Conservation (phyloP, 2,797 vertebrate species). For the Tenualosa thibaudeaui region DNA sequence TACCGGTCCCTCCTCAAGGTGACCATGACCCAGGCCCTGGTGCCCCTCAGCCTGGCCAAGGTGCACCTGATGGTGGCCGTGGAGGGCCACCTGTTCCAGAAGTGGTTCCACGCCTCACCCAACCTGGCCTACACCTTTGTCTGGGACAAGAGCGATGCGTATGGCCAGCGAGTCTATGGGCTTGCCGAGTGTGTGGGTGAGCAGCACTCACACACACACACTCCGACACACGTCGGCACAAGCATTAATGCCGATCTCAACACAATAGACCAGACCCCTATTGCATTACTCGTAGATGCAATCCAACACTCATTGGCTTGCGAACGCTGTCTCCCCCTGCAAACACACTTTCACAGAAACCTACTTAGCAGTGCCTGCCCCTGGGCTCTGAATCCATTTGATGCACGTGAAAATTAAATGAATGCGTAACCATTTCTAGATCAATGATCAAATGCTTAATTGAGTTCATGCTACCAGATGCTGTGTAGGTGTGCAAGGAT, state of each 20-base stretch:
- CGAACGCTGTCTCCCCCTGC: neutral
- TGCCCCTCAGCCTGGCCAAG: slow-evolving; percentile 85
- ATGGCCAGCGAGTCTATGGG: slow-evolving; percentile 84
- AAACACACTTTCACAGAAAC: neutral
- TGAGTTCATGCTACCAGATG: slow-evolving; percentile 43
- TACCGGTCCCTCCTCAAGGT: slow-evolving; percentile 87
- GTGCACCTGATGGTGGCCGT: slow-evolving; percentile 89
- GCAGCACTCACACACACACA: slow-evolving; percentile 38
- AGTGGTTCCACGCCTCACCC: slow-evolving; percentile 86
- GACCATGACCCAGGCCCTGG: slow-evolving; percentile 83
- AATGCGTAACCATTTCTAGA: slow-evolving; percentile 10
- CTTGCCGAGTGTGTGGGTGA: slow-evolving; percentile 85
- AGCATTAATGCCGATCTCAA: neutral
- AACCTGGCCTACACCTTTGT: slow-evolving; percentile 87
- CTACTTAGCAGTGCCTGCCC: slow-evolving; percentile 16
- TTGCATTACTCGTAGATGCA: neutral
- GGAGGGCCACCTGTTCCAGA: slow-evolving; percentile 88
- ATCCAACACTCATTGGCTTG: neutral
- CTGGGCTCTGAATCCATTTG: slow-evolving; percentile 15
- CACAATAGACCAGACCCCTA: neutral
- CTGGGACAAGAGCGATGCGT: slow-evolving; percentile 89
- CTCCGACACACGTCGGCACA: neutral
- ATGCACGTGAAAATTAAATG: slow-evolving; percentile 3
- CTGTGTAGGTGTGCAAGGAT: slow-evolving; percentile 34
- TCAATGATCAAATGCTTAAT: slow-evolving; percentile 49